Conservation (phyloP, 2,797 vertebrate genomes). For the Lates japonicus region DNA sequence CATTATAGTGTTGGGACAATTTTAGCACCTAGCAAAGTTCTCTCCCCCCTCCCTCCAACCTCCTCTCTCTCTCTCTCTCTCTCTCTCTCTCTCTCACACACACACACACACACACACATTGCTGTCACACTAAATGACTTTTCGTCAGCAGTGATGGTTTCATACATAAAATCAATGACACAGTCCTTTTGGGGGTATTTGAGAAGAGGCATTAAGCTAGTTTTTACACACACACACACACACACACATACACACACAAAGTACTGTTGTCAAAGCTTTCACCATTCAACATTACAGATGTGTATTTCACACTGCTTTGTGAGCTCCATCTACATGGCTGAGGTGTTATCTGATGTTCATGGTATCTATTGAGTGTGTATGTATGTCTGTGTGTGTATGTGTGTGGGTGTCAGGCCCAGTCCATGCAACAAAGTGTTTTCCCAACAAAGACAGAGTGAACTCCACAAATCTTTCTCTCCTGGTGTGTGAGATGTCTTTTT, state of each 20-base stretch:
- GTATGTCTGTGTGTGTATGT: neutral
- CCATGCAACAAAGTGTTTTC: constrained; percentile 47
- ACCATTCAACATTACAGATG: constrained; percentile 57
- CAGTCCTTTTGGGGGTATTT: constrained; percentile 62
- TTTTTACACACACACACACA: constrained; percentile 36
- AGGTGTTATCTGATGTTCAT: constrained; percentile 57
- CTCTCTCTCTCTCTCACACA: neutral
- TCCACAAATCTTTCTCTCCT: constrained; percentile 51
- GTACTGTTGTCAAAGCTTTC: constrained; percentile 35
- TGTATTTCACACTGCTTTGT: constrained; percentile 52
- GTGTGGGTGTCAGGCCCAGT: constrained; percentile 9
- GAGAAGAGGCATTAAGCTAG: constrained; percentile 53
- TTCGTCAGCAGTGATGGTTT: constrained; percentile 75
- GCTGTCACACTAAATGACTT: constrained; percentile 72
- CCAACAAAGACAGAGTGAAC: constrained; percentile 48
- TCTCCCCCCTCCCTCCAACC: neutral
- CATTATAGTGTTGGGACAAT: constrained; percentile 49
- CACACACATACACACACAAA: constrained; percentile 24
- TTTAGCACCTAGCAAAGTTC: constrained; percentile 49
- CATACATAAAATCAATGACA: constrained; percentile 79
- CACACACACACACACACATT: neutral
- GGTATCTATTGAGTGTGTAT: constrained; percentile 7
- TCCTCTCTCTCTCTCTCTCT: neutral
- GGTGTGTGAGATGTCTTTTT: constrained; percentile 62
- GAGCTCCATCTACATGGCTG: constrained; percentile 47